phyloP scores from a whole-genome alignment of 1,140 invertebrate genomes.

The Polypedilum vanderplanki region DNA sequence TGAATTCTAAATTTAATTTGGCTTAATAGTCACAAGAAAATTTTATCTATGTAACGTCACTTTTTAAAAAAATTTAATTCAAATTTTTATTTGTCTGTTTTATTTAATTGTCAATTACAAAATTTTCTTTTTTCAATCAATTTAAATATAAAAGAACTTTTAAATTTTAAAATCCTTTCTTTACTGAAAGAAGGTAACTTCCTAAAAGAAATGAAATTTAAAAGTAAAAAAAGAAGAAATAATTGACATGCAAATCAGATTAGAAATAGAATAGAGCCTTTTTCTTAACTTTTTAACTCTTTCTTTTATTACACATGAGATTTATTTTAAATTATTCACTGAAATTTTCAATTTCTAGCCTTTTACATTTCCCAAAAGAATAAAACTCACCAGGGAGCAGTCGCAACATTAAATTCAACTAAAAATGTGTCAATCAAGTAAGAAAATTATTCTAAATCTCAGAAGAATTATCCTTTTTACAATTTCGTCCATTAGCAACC shows the following conservation, averaged over 20 bases:
- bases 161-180: background rate
- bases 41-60: too few species aligned
- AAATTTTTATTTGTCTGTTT: too few species aligned
- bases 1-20: too few species aligned
- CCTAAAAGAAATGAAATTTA: background rate
- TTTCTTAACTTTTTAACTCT: background rate
- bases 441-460: background rate
- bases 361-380: background rate
- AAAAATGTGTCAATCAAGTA: slow-evolving; percentile 24
- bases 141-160: too few species aligned
- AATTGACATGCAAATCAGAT: background rate
- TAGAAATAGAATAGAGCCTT: background rate
- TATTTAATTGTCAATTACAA: too few species aligned
- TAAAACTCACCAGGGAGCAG: background rate
- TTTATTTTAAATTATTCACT: background rate
- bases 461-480: slow-evolving; percentile 14
- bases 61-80: too few species aligned
- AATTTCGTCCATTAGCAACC: background rate
- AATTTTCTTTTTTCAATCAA: too few species aligned
- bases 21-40: too few species aligned
- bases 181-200: background rate
- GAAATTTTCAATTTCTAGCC: background rate
- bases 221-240: background rate
- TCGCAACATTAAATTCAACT: background rate
- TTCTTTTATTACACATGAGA: background rate